Percentiles rank a stretch among this genome's conserved stretches.
These are phyloP conservation scores for Meandrina meandrites DNA, from an alignment of 92 coral and sea anemone species.

Conservation along the genomic window DNA sequence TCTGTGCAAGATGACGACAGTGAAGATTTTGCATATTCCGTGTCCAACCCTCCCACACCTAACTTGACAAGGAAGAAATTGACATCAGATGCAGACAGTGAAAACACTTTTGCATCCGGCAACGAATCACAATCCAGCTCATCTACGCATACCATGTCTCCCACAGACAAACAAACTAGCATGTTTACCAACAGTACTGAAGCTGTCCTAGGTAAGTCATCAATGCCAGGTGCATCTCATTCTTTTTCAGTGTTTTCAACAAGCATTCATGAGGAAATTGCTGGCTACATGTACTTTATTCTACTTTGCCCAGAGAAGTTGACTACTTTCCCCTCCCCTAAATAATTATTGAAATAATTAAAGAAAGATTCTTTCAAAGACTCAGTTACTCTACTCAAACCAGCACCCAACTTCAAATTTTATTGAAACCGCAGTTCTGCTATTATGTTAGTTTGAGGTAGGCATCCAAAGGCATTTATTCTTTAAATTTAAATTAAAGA, in stretches of 20 bases:
- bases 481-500: too few species aligned
- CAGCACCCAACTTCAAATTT: too few species aligned
- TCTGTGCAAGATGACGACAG: slow-evolving; percentile 77
- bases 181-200: slow-evolving; percentile 46
- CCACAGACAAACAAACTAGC: slow-evolving; percentile 29
- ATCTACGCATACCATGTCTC: slow-evolving; percentile 18
- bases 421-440: too few species aligned
- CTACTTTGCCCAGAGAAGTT: too few species aligned
- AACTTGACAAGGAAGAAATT: slow-evolving; percentile 46
- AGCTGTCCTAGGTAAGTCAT: slow-evolving; percentile 57
- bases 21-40: slow-evolving; percentile 81
- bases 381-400: too few species aligned
- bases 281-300: too few species aligned
- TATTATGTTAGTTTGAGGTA: too few species aligned
- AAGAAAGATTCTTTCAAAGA: too few species aligned
- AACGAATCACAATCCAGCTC: slow-evolving; percentile 30
- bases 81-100: slow-evolving; percentile 76
- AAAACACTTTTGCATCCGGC: slow-evolving; percentile 65
- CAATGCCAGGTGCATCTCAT: neutral
- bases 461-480: too few species aligned
- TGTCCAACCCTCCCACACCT: slow-evolving; percentile 97
- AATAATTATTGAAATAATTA: too few species aligned
- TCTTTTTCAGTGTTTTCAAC: neutral
- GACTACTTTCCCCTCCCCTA: too few species aligned
- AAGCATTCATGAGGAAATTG: neutral